Conservation (phyloP, 2,113 vertebrate species). For the Microcebus tavaratra region DNA sequence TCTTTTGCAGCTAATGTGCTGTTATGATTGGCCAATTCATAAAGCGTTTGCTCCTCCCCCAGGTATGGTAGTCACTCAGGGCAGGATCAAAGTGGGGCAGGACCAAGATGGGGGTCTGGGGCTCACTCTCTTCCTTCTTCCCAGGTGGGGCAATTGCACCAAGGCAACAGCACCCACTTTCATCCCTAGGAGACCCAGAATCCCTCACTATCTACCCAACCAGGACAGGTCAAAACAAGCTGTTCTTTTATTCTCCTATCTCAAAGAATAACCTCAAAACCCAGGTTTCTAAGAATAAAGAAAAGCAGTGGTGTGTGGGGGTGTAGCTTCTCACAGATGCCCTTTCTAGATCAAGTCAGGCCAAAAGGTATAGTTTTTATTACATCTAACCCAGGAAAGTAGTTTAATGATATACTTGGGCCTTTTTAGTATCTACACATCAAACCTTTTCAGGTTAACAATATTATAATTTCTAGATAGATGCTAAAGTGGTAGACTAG, state of each 20-base stretch:
- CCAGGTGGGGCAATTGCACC: too few relatives aligned
- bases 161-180: too few relatives aligned
- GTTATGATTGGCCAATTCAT: too few relatives aligned
- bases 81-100: too few relatives aligned
- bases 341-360: neutral
- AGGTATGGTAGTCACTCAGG: too few relatives aligned
- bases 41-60: too few relatives aligned
- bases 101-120: too few relatives aligned
- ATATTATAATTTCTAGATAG: neutral
- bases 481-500: neutral
- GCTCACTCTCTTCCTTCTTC: too few relatives aligned
- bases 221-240: neutral
- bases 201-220: too few relatives aligned
- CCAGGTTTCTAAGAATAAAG: neutral
- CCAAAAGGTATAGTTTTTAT: neutral
- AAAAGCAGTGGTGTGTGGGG: neutral
- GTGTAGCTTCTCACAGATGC: neutral
- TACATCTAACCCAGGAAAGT: neutral
- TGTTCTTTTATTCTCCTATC: neutral
- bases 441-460: neutral
- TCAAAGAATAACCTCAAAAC: conserved; percentile 12
- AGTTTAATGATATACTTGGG: neutral
- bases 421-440: neutral
- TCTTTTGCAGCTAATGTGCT: too few relatives aligned
- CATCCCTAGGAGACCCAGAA: too few relatives aligned